phyloP scores from a whole-genome alignment of 2,113 vertebrate genomes.

The Balaeniceps rex region DNA sequence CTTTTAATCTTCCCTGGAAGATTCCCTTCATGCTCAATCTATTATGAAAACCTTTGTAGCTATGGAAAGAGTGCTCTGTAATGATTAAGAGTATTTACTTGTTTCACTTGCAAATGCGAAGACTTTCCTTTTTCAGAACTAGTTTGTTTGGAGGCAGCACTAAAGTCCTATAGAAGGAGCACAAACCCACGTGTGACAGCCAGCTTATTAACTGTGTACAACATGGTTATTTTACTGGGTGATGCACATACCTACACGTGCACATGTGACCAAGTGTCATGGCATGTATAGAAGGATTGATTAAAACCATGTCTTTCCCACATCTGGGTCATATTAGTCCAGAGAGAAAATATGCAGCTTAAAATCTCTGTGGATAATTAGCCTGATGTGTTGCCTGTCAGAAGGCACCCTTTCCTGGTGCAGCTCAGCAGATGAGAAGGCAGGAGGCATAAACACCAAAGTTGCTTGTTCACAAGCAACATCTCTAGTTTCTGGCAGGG shows the following conservation, averaged over 20 bases:
- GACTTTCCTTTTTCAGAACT: neutral
- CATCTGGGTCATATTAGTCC: constrained; percentile 65
- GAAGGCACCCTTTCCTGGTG: constrained; percentile 21
- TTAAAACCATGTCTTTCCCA: constrained; percentile 34
- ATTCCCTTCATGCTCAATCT: neutral
- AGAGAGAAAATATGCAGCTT: constrained; percentile 46
- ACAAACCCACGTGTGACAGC: neutral
- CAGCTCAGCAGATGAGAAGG: neutral
- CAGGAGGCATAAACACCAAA: neutral
- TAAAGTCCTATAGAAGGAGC: neutral
- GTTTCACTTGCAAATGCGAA: neutral
- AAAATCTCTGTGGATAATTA: constrained; percentile 52
- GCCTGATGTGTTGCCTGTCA: constrained; percentile 14
- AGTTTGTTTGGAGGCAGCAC: neutral
- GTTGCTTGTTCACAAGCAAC: neutral
- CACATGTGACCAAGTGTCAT: constrained; percentile 19
- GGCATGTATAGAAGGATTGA: constrained; percentile 8
- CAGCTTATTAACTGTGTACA: neutral
- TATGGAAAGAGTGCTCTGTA: neutral
- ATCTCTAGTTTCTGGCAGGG: neutral
- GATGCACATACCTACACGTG: neutral
- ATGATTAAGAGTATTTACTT: neutral
- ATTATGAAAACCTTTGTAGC: neutral
- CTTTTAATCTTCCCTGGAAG: no score
- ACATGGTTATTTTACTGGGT: neutral